Percentiles rank a stretch among this genome's conserved stretches.
Evolutionary conservation across 2,113 vertebrate species (phyloP).

Genomic region (Thryonomys swinderianus): DNA sequence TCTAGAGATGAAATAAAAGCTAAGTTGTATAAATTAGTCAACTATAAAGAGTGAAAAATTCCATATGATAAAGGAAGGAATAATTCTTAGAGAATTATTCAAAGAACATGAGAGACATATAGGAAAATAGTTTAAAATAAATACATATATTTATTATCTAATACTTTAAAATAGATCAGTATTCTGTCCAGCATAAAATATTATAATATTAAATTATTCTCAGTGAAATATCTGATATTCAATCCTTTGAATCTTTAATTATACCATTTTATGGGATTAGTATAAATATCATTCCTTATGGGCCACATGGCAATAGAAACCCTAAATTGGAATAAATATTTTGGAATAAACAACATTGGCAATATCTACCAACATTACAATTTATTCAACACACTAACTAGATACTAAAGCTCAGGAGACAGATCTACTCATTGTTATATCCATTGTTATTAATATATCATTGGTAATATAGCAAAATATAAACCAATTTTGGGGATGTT

Average conservation of each 20-base stretch:
- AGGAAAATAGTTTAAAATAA: not conserved
- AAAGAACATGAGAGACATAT: not conserved
- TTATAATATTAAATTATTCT: not conserved
- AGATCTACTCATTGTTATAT: not conserved
- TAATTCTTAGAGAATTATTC: not conserved
- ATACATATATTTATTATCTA: not conserved
- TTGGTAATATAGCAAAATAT: not conserved
- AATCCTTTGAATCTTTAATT: not conserved
- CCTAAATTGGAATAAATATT: not conserved
- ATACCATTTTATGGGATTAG: not conserved
- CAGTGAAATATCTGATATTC: not conserved
- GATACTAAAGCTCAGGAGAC: not conserved
- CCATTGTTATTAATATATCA: not conserved
- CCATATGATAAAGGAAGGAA: not conserved
- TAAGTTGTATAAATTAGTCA: not conserved
- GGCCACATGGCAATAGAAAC: not conserved
- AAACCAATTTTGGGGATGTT: not conserved
- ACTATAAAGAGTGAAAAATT: not conserved
- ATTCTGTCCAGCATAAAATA: constrained; percentile 6
- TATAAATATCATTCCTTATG: not conserved
- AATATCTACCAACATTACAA: not conserved
- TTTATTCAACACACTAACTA: not conserved
- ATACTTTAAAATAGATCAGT: not conserved
- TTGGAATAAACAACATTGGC: not conserved
- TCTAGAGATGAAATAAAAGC: constrained; percentile 7